Base-by-base conservation (phyloP, 2,888 invertebrate species). In the Agriopis aurantiaria region DNA sequence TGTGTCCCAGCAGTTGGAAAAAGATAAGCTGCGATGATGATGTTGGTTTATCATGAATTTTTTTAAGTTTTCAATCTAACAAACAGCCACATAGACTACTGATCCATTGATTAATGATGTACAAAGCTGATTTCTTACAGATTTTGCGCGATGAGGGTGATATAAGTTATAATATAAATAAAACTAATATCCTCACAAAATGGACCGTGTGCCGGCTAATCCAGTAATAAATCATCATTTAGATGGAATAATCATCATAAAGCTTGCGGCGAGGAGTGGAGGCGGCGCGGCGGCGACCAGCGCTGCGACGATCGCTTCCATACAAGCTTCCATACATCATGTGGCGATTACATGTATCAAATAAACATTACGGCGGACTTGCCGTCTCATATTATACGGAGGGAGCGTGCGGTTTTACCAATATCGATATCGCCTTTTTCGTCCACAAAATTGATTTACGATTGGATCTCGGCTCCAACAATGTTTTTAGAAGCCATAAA, bases 141-240 rank as follows among this genome's bases (percentile, higher is more conserved):
- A 87, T 87, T 85, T 85, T 84, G 85, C 87, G 84, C 85, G 82
- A 78, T 83, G 74, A 78, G 77, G 79, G 75, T 79, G 88, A 89
- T 90, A 89, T 89, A 89, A 87, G 88, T 89, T 90, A 89, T 89
- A 89, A 87, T 91, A 89, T 87, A 91, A 91, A 91, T 91, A 91
- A 89, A 88, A 86, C 88, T 86, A 89, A 91, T 91, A 88, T 88
- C 89, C 88, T 88, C 89, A 83, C 88, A 85, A 87, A 89, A 88
- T 87, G 88, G 87, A 88, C 89, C 89, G 88, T 85, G 89, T 88
- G 92, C 83, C 88, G 83, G 84, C 87, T 92, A 91, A 94, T 92
- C 93, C 91, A 69, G 84, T 88, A 90, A 93, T 93, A 93, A 92
- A 93, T 94, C 93, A 93, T 92, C 88, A 91, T 92, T 93, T 91